phyloP scores from a whole-genome alignment of 2,888 invertebrate species.

The Eustalomyia histrio region DNA sequence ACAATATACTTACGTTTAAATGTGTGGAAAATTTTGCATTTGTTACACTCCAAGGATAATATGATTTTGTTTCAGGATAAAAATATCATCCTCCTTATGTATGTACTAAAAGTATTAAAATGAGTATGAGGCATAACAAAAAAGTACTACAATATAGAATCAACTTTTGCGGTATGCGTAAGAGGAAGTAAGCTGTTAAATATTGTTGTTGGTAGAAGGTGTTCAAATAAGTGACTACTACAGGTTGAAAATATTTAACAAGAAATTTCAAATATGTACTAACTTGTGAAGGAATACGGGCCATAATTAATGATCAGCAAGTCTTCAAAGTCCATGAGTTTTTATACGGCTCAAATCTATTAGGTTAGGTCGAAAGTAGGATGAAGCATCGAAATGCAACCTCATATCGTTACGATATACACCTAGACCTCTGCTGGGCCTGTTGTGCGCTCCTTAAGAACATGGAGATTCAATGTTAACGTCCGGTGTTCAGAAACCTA shows the following conservation, averaged over 20 bases:
- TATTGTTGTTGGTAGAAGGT: slow-evolving; percentile 9
- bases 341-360: no score
- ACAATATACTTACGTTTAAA: slow-evolving; percentile 74
- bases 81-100: slow-evolving; percentile 45
- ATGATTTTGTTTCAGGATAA: slow-evolving; percentile 60
- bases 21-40: slow-evolving; percentile 76
- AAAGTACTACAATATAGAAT: slow-evolving; percentile 40
- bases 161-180: slow-evolving; percentile 51
- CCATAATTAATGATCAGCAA: no score
- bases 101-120: not conserved
- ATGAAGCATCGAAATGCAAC: no score
- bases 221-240: slow-evolving; percentile 17
- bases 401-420: no score
- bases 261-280: not conserved
- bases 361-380: no score
- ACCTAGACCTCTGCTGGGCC: no score
- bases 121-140: not conserved
- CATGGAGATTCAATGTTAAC: no score
- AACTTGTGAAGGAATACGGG: not conserved
- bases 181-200: slow-evolving; percentile 48
- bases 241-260: not conserved
- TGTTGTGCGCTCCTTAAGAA: no score
- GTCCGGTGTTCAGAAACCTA: no score
- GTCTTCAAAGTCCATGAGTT: no score
- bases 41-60: slow-evolving; percentile 68